These are phyloP conservation scores for Eurytoma californica DNA, from an alignment of 2,888 invertebrate genomes.

Conservation along the genomic window DNA sequence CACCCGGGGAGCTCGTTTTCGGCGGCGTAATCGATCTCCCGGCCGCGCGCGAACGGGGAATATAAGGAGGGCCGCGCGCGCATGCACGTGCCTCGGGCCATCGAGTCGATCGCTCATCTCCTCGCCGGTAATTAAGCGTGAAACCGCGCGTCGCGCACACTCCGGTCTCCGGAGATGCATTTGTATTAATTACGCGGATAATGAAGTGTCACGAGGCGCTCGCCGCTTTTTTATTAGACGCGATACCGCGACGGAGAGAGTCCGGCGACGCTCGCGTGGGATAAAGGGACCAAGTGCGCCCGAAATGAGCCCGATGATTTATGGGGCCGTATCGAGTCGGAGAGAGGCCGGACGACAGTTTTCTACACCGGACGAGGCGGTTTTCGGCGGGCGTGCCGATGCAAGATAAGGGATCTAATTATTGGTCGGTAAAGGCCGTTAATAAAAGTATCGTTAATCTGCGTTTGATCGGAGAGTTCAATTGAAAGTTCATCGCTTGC, in stretches of 20 bases:
- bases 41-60: slow-evolving; percentile 5
- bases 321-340: background rate
- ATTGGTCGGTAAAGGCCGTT: background rate
- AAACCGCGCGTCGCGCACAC: slow-evolving; percentile 22
- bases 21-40: slow-evolving; percentile 45
- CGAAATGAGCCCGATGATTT: slow-evolving; percentile 29
- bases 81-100: slow-evolving; percentile 14
- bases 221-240: slow-evolving; percentile 25
- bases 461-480: background rate
- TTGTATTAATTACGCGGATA: slow-evolving; percentile 55
- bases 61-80: slow-evolving; percentile 11
- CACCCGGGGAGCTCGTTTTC: slow-evolving; percentile 24
- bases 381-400: background rate
- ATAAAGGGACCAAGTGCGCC: slow-evolving; percentile 19
- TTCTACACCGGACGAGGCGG: background rate
- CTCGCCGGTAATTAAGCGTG: slow-evolving; percentile 51
- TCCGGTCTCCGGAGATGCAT: slow-evolving; percentile 54
- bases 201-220: slow-evolving; percentile 48
- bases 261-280: background rate
- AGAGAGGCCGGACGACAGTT: background rate
- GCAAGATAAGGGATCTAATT: background rate
- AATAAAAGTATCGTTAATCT: slow-evolving; percentile 19
- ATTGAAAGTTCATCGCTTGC: too few relatives aligned
- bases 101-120: slow-evolving; percentile 52
- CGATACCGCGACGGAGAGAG: background rate